A percentile compares a stretch with the other conserved stretches of the same genome.
Evolutionary conservation across 2,797 vertebrate species (phyloP).

Genomic region (Cossypha polioptera): DNA sequence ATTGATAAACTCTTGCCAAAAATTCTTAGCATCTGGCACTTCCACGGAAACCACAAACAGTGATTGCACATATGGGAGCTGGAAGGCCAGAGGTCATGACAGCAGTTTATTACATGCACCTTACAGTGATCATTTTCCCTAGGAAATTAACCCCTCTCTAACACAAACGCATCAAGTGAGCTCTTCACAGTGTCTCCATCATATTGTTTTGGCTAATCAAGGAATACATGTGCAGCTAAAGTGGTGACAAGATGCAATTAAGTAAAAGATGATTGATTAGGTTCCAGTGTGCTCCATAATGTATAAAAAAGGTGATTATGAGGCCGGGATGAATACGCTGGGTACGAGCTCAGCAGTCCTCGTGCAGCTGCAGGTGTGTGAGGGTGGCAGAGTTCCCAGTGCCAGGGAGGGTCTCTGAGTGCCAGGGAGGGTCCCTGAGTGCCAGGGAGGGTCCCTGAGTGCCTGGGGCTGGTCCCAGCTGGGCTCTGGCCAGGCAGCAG

Average conservation of each 20-base stretch:
- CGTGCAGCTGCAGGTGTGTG: not conserved
- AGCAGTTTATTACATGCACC: slow-evolving; percentile 73
- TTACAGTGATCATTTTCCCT: slow-evolving; percentile 63
- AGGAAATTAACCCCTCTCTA: slow-evolving; percentile 40
- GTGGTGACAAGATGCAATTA: slow-evolving; percentile 41
- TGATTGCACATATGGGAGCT: slow-evolving; percentile 66
- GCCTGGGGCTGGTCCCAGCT: not conserved
- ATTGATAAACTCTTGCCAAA: slow-evolving; percentile 62
- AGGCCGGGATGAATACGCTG: not conserved
- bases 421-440: too few relatives aligned
- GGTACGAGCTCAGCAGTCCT: not conserved
- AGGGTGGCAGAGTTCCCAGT: not conserved
- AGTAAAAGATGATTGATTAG: slow-evolving; percentile 55
- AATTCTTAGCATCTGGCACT: slow-evolving; percentile 52
- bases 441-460: too few relatives aligned
- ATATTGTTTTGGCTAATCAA: slow-evolving; percentile 27
- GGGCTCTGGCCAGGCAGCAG: not conserved
- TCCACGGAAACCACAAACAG: slow-evolving; percentile 28
- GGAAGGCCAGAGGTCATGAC: slow-evolving; percentile 65
- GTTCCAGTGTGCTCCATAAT: not conserved
- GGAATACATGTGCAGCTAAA: not conserved
- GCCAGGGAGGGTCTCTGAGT: accelerated
- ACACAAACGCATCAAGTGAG: slow-evolving; percentile 25
- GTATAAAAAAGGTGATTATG: not conserved
- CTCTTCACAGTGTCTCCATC: not conserved